Percentiles rank a stretch among this genome's conserved stretches.
Conservation (phyloP, 2,113 vertebrate species). For the Calidris pygmaea region DNA sequence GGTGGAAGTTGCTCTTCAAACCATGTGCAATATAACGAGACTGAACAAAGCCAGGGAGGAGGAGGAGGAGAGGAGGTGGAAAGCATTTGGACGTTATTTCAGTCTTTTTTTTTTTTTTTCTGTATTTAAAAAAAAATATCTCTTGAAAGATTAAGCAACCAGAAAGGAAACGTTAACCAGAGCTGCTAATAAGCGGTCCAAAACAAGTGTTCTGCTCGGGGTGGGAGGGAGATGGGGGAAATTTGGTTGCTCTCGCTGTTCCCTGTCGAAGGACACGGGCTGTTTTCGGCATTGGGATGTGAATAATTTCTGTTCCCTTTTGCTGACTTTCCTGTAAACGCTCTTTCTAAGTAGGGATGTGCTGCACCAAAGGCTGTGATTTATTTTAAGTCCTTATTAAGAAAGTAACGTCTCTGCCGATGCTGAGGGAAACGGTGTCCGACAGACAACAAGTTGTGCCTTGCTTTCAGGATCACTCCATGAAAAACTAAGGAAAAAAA, state of each 20-base stretch:
- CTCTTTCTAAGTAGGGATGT: conserved; percentile 43
- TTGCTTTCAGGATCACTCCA: conserved; percentile 38
- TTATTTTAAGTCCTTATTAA: conserved; percentile 5
- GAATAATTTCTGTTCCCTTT: background rate
- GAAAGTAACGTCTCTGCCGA: background rate
- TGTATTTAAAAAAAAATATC: background rate
- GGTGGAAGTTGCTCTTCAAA: conserved; percentile 14
- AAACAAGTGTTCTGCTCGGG: background rate
- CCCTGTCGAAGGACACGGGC: background rate
- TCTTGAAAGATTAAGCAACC: conserved; percentile 24
- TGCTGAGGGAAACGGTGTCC: conserved; percentile 6
- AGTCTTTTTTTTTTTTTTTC: background rate
- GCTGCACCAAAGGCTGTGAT: conserved; percentile 65
- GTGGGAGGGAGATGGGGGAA: background rate
- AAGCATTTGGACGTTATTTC: conserved; percentile 26
- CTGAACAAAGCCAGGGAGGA: conserved; percentile 6
- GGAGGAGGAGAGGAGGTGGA: conserved; percentile 4
- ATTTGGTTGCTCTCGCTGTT: background rate
- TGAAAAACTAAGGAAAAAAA: background rate
- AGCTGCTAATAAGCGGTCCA: conserved; percentile 36
- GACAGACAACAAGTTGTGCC: conserved; percentile 67
- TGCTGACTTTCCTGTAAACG: conserved; percentile 16
- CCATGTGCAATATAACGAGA: conserved; percentile 21
- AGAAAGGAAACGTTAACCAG: conserved; percentile 21
- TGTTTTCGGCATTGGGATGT: background rate